Evolutionary conservation across 2,797 vertebrate genomes (phyloP).

Genomic region (Otolemur crassicaudatus): DNA sequence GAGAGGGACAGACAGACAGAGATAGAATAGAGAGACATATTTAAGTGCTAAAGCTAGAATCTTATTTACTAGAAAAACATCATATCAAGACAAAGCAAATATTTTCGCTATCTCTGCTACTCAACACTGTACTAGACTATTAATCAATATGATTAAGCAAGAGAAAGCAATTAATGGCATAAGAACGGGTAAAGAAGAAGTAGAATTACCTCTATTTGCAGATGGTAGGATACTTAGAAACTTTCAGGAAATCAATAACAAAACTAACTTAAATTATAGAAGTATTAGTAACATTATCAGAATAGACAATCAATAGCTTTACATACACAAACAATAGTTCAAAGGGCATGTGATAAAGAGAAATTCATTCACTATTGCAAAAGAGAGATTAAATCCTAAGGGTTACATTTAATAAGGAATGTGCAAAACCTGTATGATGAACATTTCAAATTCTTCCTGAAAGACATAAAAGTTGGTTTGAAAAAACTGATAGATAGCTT

Average conservation of each 20-base stretch:
- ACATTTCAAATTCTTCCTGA: background rate
- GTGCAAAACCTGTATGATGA: background rate
- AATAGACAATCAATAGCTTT: background rate
- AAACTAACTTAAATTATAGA: slow-evolving; percentile 16
- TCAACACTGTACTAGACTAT: background rate
- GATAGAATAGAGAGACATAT: background rate
- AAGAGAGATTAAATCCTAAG: background rate
- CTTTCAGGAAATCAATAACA: background rate
- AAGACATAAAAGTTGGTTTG: background rate
- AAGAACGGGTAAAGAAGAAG: background rate
- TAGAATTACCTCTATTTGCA: slow-evolving; percentile 1
- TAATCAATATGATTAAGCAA: background rate
- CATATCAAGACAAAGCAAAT: background rate
- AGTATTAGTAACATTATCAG: background rate
- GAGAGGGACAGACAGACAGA: background rate
- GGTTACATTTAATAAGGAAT: slow-evolving; percentile 2
- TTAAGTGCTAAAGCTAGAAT: background rate
- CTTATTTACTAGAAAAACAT: slow-evolving; percentile 12
- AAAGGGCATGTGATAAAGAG: background rate
- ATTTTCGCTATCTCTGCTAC: background rate
- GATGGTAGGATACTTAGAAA: background rate
- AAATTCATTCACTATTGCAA: background rate
- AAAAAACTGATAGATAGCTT: background rate
- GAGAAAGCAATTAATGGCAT: background rate
- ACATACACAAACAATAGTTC: background rate